Conservation (phyloP, 2,888 invertebrate genomes). For the Pyrrhia umbra region DNA sequence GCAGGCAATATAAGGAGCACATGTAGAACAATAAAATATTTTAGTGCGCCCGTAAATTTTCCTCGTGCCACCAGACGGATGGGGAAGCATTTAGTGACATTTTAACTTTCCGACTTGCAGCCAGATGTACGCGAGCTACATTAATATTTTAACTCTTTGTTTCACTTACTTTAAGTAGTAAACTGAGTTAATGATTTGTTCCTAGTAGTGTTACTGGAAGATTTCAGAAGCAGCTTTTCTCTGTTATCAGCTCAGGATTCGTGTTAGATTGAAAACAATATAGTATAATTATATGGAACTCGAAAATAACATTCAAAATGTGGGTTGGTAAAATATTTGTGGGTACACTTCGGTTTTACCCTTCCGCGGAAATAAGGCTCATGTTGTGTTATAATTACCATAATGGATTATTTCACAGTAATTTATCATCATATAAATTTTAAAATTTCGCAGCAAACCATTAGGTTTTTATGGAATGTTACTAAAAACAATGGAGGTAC, state of each 20-base stretch:
- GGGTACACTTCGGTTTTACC: neutral
- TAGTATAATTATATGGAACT: neutral
- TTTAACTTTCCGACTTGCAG: conserved; percentile 43
- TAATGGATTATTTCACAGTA: neutral
- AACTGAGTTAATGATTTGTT: no score
- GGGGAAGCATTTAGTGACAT: conserved; percentile 53
- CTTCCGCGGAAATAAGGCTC: neutral
- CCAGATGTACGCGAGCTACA: conserved; percentile 7
- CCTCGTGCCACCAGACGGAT: conserved; percentile 39
- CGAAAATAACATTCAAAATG: neutral
- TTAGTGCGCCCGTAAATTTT: conserved; percentile 62
- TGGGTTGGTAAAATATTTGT: no score
- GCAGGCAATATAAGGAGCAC: conserved; percentile 43
- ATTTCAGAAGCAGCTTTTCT: no score
- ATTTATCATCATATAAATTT: neutral
- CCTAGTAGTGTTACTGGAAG: no score
- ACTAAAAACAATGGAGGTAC: no score
- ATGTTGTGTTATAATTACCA: neutral
- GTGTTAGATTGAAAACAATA: no score
- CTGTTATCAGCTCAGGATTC: no score
- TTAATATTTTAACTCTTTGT: neutral
- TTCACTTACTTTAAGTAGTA: neutral
- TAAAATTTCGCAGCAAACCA: no score
- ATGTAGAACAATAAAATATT: conserved; percentile 63
- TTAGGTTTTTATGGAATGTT: no score